Conservation (phyloP, 1,140 invertebrate genomes). For the Drosophila neocordata region DNA sequence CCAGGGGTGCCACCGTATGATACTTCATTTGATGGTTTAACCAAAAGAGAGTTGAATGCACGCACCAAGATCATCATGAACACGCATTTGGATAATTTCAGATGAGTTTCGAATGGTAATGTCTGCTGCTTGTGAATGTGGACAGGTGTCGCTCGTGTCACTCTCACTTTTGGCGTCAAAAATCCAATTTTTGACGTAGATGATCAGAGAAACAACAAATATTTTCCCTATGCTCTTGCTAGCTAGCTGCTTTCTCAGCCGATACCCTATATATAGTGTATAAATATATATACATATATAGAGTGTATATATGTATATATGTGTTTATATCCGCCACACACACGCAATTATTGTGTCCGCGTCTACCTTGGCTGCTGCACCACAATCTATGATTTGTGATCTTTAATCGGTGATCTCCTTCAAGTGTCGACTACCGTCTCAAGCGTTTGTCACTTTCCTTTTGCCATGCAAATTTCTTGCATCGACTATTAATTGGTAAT, state of each 20-base stretch:
- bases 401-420: conserved; percentile 46
- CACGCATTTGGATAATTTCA: conserved; percentile 10
- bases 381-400: conserved; percentile 51
- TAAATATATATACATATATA: conserved; percentile 53
- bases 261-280: conserved; percentile 47
- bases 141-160: conserved; percentile 64
- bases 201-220: not conserved
- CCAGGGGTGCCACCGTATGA: conserved; percentile 28
- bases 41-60: conserved; percentile 43
- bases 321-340: conserved; percentile 69
- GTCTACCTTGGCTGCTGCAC: conserved; percentile 39
- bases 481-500: conserved; percentile 78
- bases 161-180: conserved; percentile 61
- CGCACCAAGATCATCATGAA: conserved; percentile 44
- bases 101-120: conserved; percentile 17
- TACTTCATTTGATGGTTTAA: conserved; percentile 50
- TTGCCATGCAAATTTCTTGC: conserved; percentile 78
- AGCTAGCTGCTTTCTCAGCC: not conserved
- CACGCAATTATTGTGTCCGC: conserved; percentile 61
- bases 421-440: conserved; percentile 44
- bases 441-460: conserved; percentile 75
- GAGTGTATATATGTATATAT: conserved; percentile 33
- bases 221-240: not conserved
- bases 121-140: conserved; percentile 19
- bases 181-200: conserved; percentile 30